phyloP scores from a whole-genome alignment of 2,113 vertebrate species.

The Odontesthes bonariensis region DNA sequence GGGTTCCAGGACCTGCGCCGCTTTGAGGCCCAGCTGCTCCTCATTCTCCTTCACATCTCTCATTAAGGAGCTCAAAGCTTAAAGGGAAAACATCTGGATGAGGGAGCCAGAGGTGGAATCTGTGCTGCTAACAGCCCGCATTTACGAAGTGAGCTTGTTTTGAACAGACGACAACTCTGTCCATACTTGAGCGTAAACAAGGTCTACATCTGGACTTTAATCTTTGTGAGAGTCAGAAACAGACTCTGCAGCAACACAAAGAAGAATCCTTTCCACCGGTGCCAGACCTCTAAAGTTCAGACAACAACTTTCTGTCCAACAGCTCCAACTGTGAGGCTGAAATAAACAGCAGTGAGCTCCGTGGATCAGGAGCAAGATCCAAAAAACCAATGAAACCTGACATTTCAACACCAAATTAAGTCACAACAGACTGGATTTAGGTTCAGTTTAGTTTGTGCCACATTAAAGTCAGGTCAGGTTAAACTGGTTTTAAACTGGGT shows the following conservation, averaged over 20 bases:
- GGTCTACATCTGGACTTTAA: neutral
- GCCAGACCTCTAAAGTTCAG: neutral
- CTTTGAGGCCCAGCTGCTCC: conserved; percentile 34
- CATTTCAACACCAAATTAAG: no score
- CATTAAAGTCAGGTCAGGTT: no score
- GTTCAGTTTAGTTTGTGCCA: no score
- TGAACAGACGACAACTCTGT: neutral
- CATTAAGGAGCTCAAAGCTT: conserved; percentile 35
- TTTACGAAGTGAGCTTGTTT: conserved; percentile 1
- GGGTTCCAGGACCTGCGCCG: conserved; percentile 33
- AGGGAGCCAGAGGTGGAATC: neutral
- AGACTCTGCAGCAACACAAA: neutral
- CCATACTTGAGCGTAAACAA: no score
- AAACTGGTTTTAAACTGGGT: no score
- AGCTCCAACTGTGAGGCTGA: neutral
- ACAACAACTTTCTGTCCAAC: no score
- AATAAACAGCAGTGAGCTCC: neutral
- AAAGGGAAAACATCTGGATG: conserved; percentile 53
- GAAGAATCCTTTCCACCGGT: no score
- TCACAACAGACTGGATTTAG: no score
- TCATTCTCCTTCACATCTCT: conserved; percentile 31
- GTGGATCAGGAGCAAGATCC: no score
- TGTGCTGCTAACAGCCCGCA: neutral
- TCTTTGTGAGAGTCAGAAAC: no score
- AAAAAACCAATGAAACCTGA: no score